Percentiles rank a stretch among this genome's conserved stretches.
phyloP scores from a whole-genome alignment of 2,888 invertebrate species.

The Metallyticus violacea region DNA sequence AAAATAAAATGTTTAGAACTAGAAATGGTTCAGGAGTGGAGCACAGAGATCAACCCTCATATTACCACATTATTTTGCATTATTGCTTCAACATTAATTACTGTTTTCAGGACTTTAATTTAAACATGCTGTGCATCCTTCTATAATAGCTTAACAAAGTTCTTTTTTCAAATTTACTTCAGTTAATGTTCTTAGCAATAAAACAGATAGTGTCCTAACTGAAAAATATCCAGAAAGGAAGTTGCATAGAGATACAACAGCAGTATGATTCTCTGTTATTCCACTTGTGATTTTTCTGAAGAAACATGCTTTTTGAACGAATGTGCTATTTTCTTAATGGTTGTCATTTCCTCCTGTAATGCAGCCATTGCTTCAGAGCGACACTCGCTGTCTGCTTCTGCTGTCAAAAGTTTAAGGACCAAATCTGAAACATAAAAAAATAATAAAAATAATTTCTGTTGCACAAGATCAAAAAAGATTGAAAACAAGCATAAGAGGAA shows the following conservation, averaged over 20 bases:
- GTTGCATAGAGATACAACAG: background rate
- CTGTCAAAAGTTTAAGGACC: conserved; percentile 58
- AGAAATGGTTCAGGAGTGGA: too few species aligned
- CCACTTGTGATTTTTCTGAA: conserved; percentile 20
- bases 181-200: too few species aligned
- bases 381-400: conserved; percentile 49
- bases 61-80: too few species aligned
- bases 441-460: background rate
- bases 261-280: background rate
- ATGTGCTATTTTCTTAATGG: conserved; percentile 54
- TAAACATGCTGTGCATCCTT: too few species aligned
- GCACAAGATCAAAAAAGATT: background rate
- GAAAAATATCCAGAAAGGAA: background rate
- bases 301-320: conserved; percentile 35
- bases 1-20: too few species aligned
- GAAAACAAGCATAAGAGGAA: background rate
- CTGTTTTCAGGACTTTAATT: too few species aligned
- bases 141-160: too few species aligned
- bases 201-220: too few species aligned
- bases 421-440: conserved; percentile 54
- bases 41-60: too few species aligned
- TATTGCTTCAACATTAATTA: too few species aligned
- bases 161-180: too few species aligned
- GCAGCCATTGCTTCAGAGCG: conserved; percentile 46
- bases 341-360: conserved; percentile 45